phyloP scores from a whole-genome alignment of 2,797 vertebrate genomes.

The Leuciscus waleckii region DNA sequence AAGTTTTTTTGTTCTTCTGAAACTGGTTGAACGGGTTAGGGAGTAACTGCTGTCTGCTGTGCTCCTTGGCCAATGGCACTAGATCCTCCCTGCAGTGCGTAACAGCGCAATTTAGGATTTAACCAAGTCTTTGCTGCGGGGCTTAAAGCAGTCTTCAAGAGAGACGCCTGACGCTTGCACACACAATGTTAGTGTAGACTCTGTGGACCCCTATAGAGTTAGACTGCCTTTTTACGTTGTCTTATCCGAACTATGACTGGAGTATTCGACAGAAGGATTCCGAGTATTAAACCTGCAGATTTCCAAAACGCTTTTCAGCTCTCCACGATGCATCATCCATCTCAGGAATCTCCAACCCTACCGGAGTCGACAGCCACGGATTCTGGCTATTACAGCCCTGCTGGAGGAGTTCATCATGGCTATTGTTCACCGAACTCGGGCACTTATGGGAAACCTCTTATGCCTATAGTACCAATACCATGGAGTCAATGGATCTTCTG shows the following conservation, averaged over 20 bases:
- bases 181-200: conserved; percentile 87
- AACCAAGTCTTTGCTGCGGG: conserved; percentile 96
- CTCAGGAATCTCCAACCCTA: conserved; percentile 98
- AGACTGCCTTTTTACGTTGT: conserved; percentile 63
- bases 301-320: conserved; percentile 93
- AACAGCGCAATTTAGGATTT: conserved; percentile 99
- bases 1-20: conserved; percentile 82
- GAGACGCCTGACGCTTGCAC: conserved; percentile 76
- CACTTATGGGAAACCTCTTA: conserved; percentile 93
- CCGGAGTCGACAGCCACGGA: conserved; percentile 97
- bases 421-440: conserved; percentile 94
- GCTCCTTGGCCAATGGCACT: conserved; percentile 97
- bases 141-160: conserved; percentile 91
- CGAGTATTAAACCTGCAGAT: conserved; percentile 90
- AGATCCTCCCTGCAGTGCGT: conserved; percentile 99
- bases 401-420: conserved; percentile 84
- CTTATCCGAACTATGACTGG: conserved; percentile 88
- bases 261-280: conserved; percentile 96
- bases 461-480: conserved; percentile 96
- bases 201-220: conserved; percentile 66
- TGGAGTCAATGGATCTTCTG: conserved; percentile 88
- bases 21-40: conserved; percentile 91
- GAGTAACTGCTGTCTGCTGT: conserved; percentile 87
- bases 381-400: conserved; percentile 94
- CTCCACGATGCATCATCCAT: conserved; percentile 94